Conservation (phyloP, 2,888 invertebrate species). For the Drosophila multiciliata region DNA sequence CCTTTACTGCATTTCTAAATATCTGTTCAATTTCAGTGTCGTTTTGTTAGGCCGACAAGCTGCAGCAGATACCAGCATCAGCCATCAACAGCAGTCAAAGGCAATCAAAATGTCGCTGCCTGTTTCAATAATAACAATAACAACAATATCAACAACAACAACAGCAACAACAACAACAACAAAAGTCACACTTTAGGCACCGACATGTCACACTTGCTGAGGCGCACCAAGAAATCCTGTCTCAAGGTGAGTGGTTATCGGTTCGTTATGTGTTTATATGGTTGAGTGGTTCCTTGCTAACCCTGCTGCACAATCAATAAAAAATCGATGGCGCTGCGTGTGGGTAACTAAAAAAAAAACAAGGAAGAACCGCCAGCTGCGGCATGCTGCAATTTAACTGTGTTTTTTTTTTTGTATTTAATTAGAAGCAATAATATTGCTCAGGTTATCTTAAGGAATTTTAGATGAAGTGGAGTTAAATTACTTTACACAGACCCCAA, state of each 20-base stretch:
- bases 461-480: background rate
- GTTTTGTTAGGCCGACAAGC: conserved; percentile 68
- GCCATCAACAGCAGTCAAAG: conserved; percentile 24
- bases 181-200: conserved; percentile 18
- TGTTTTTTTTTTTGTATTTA: background rate
- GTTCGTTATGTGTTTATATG: conserved; percentile 5
- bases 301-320: conserved; percentile 59
- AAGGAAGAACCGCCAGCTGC: background rate
- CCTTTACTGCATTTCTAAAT: conserved; percentile 9
- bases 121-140: conserved; percentile 4
- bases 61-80: conserved; percentile 58
- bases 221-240: conserved; percentile 84
- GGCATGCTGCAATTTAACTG: background rate
- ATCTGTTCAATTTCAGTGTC: conserved; percentile 59
- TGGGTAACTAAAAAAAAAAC: conserved; percentile 15
- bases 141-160: conserved; percentile 10
- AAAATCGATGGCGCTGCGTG: conserved; percentile 8
- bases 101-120: conserved; percentile 44
- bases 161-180: conserved; percentile 23
- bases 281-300: conserved; percentile 1
- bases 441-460: background rate
- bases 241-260: conserved; percentile 79
- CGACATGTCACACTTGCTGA: conserved; percentile 82
- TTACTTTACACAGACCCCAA: background rate
- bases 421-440: background rate